Percentiles rank a stretch among this genome's conserved stretches.
These are phyloP conservation scores for Musca vetustissima DNA, from an alignment of 1,140 invertebrate species.

Conservation along the genomic window DNA sequence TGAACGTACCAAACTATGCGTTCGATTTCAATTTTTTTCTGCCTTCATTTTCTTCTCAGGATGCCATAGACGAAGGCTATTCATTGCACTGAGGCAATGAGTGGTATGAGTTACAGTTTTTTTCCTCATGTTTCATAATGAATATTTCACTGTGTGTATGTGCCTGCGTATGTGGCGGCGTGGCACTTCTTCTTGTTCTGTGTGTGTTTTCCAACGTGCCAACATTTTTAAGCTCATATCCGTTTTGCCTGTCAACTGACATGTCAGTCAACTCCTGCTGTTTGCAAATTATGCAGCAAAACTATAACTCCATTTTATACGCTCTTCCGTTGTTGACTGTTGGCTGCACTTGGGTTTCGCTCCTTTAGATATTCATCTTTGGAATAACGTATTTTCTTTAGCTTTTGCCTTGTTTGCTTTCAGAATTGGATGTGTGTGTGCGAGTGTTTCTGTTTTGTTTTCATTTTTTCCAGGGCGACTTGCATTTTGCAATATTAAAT, in stretches of 20 bases:
- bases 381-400: neutral
- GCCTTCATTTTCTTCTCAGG: neutral
- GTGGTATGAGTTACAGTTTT: no score
- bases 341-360: neutral
- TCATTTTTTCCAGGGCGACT: no score
- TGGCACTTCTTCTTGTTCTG: no score
- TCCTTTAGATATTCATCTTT: neutral
- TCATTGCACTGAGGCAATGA: no score
- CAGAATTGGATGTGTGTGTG: no score
- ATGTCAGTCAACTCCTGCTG: constrained; percentile 24
- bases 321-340: neutral
- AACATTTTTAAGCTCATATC: constrained; percentile 24
- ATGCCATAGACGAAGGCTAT: neutral
- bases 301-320: constrained; percentile 15
- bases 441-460: no score
- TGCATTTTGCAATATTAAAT: no score
- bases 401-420: neutral
- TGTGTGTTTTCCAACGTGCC: constrained; percentile 8
- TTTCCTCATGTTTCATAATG: no score
- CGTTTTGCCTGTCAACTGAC: constrained; percentile 16
- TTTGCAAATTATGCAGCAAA: constrained; percentile 24
- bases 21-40: no score
- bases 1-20: neutral
- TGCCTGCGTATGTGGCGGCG: no score
- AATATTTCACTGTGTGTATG: no score